Base-by-base conservation (phyloP, 2,797 vertebrate species). In the Cyclura pinguis region DNA sequence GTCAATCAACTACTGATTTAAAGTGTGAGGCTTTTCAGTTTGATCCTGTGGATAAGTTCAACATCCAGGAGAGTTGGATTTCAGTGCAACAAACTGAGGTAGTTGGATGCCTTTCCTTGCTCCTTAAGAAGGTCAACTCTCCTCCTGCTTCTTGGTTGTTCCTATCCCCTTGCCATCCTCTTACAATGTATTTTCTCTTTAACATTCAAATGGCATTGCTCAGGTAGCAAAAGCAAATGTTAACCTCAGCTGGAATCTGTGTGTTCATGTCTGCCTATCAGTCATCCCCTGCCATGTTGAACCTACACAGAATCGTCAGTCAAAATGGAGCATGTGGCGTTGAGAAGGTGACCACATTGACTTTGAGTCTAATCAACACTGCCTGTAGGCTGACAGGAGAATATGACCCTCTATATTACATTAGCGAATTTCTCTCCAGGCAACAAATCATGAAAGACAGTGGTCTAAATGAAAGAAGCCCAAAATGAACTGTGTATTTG, bases 371-470 rank as follows among this genome's bases (percentile, higher is more conserved):
- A 88, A 90, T 2, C 2, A 91, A 88, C 38, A 35, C 32, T 62
- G 89, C 42, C 88, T 87, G 72, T 86, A 35, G 74, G 16, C 47
- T 29, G 32, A 6, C 20, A 64, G 90, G n/a, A 76, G 47, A 92
- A 91, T 83, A 85, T 38, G 52, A 88, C 38, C 29, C 78, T 62
- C 1, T 88, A 81, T 67, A 52, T 89, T 87, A 52, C 0, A 59
- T 42, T 29, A 29, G 64, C 62, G 38, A 80, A 85, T 29, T 85
- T 80, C 9, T 72, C 38, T 78, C 32, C 38, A 14, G 18, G 16
- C 59, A 87, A 69, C 59, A 81, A 93, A n/a, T 14, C 67, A 52
- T 7, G 2, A 38, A 6, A 83, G 88, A 18, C 47, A 90, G 7
- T 1, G 69, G 35, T 38, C 69, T 72, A 47, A 77, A 64, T 20